Conservation (phyloP, 2,797 vertebrate genomes). For the Tokudaia tokunoshimensis region DNA sequence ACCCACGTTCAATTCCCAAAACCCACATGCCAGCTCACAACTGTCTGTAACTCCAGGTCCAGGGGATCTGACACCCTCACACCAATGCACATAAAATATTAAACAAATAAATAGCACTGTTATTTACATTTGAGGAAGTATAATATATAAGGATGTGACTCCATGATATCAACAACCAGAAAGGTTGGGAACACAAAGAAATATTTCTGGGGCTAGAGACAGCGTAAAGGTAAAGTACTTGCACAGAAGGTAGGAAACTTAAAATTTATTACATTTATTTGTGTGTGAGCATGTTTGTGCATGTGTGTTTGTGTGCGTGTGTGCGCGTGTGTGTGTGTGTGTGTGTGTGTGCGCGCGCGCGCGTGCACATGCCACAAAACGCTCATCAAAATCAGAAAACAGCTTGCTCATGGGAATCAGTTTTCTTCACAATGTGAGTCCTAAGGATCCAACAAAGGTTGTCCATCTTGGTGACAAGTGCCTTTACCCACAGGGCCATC, state of each 20-base stretch:
- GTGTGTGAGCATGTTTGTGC: neutral
- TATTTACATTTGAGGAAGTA: neutral
- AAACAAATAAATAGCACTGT: neutral
- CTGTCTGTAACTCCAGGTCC: neutral
- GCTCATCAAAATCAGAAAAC: neutral
- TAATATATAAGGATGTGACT: neutral
- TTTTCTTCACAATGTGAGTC: neutral
- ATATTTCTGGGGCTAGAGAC: neutral
- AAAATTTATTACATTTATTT: neutral
- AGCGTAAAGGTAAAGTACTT: neutral
- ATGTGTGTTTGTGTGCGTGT: accelerated
- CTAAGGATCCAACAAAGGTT: neutral
- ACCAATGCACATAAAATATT: neutral
- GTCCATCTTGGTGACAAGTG: neutral
- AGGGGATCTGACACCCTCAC: neutral
- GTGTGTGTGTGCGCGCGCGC: neutral
- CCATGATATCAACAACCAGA: neutral
- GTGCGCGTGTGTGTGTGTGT: neutral
- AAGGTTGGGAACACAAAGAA: neutral
- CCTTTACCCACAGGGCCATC: neutral
- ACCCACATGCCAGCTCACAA: neutral
- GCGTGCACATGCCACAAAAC: neutral
- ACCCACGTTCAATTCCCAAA: neutral
- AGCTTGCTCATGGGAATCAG: neutral
- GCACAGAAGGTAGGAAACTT: neutral